Base-by-base conservation (phyloP, 1,140 invertebrate species). In the Procambarus virginalis region DNA sequence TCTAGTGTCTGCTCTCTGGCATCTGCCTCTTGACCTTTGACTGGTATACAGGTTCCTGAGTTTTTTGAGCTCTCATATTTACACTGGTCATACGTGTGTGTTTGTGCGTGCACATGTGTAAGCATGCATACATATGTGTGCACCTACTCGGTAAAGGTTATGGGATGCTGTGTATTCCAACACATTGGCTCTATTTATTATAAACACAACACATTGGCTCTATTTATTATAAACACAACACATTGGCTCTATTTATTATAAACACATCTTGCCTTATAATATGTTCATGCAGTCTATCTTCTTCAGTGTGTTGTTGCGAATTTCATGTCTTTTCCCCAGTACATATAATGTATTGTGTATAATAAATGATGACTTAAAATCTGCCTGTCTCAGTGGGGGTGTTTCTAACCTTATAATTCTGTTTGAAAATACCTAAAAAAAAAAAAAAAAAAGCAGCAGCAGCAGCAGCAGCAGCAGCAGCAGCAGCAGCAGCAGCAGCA, bases 141-240 rank as follows among this genome's bases (percentile, higher is more conserved):
- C 20, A 4, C 1, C 22, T 34, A 34, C 68, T 73, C 22, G 6
- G 22, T 73, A 22, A 34, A 34, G 68, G 68, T 73, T 73, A 73
- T 73, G 68, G 68, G 68, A 73, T 73, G 68, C 68, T 73, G 68
- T 73, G 68, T 73, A 73, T 73, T 73, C 68, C 68, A 73, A 73
- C n/a, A 73, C 22, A 73, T 73, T 73, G 68, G 22, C 22, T 73
- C 22, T 9, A 22, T 73, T 34, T 34, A 73, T 73, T 73, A 20
- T 2, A 34, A 34, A 34, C 34, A 34, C 34, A 34, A 0, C 34
- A n/a, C n/a, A n/a, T 34, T 34, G 34, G 0, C 34, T 34, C 34
- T 34, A 34, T 17, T 4, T 34, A 34, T 17, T 4, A 20, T 2
- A 34, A 34, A 34, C 34, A 34, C 34, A 34, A 0, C 34, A n/a